These are phyloP conservation scores for Abscondita cerata DNA, from an alignment of 2,888 invertebrate species.

Conservation along the genomic window DNA sequence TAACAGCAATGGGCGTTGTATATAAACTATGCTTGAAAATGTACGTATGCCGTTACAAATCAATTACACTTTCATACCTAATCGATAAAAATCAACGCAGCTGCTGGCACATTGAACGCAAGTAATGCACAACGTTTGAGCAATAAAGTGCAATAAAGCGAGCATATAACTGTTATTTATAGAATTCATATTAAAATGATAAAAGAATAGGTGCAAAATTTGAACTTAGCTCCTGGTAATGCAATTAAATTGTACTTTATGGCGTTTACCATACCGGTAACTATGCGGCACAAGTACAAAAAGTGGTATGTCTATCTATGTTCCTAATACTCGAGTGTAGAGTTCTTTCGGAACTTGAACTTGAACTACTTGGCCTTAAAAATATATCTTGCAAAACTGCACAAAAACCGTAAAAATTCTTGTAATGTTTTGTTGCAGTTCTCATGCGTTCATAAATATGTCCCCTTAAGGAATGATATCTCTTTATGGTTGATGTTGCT, in stretches of 20 bases:
- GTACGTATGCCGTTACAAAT: too few species aligned
- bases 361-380: slow-evolving; percentile 29
- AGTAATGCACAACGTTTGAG: neutral
- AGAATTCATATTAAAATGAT: neutral
- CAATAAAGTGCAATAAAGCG: neutral
- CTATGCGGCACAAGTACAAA: neutral
- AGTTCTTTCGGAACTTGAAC: slow-evolving; percentile 21
- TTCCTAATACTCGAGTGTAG: neutral
- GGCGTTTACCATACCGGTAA: neutral
- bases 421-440: slow-evolving; percentile 41
- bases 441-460: slow-evolving; percentile 54
- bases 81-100: too few species aligned
- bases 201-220: neutral
- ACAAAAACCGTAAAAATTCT: slow-evolving; percentile 32
- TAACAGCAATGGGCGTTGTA: too few species aligned
- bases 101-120: neutral
- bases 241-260: slow-evolving; percentile 1
- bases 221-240: neutral
- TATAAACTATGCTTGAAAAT: too few species aligned
- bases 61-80: too few species aligned
- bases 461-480: slow-evolving; percentile 54
- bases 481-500: slow-evolving; percentile 53
- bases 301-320: neutral
- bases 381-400: slow-evolving; percentile 12
- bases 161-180: neutral